Base-by-base conservation (phyloP, 2,797 vertebrate genomes). In the Parauchenoglanis ngamensis region DNA sequence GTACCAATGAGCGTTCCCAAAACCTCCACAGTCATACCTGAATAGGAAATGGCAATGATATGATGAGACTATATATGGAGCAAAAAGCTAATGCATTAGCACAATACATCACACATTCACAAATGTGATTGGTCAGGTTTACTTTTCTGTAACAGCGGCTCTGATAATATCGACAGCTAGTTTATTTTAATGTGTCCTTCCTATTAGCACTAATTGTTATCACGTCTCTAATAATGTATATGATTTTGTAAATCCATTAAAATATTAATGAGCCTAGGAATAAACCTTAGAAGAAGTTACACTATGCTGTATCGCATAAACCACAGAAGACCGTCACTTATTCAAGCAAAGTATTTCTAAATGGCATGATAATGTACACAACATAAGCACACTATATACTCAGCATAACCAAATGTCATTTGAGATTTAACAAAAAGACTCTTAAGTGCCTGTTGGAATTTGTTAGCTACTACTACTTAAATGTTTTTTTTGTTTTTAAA, bases 1-100 rank as follows among this genome's bases (percentile, higher is more conserved):
- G 98, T 98, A 84, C 97, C 98, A 88, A 99, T 92, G 87, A 99
- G 96, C 0, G 96, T 97, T 31, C 97, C 98, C 91, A 99, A 90
- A 78, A 99, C 97, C 90, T 99, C 98, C 92, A 99, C 97, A 0
- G 96, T 99, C 98, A 99, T 99, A 56, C 98, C 98, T 99, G 92
- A 68, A 68, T 82, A 40, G 86, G 35, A 25, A 73, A 3, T 8
- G 44, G n/a, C 4, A 83, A 35, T 35, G 35, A 35, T 35, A 59
- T 0, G 12, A 73, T 85, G 63, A 89, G 80, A 35, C 4, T 54
- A 52, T 4, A 23, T 72, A 49, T 56, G 31, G 17, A 88, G 23
- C 19, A n/a, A 59, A 13, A 28, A 65, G 75, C 65, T 78, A 61
- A 52, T 44, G 25, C 31, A 59, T 44, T 15, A 57, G 44, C 0